Evolutionary conservation across 2,797 vertebrate species (phyloP).

Genomic region (Borostomias antarcticus): DNA sequence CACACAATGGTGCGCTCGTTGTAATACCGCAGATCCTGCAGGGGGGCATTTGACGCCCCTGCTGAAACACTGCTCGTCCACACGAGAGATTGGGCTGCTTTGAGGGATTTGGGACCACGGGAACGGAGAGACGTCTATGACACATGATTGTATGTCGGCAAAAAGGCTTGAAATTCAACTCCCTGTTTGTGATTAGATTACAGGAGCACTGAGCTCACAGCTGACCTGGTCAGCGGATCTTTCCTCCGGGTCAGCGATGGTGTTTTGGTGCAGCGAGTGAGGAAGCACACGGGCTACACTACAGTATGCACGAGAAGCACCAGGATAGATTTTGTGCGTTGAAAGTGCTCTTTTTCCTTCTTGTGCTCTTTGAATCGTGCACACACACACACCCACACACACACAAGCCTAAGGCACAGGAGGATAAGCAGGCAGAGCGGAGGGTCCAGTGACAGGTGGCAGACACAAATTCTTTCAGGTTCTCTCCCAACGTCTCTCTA

Average conservation of each 20-base stretch:
- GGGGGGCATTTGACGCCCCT: too few relatives aligned
- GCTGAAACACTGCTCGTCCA: too few relatives aligned
- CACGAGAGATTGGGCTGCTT: neutral
- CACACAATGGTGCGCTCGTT: neutral
- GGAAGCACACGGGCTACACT: neutral
- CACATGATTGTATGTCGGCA: neutral
- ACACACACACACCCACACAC: neutral
- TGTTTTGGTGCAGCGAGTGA: neutral
- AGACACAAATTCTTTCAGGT: neutral
- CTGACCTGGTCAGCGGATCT: neutral
- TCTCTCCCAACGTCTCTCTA: neutral
- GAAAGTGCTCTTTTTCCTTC: neutral
- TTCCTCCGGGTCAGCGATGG: neutral
- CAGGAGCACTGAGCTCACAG: neutral
- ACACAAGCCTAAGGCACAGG: slow-evolving; percentile 44
- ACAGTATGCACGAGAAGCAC: neutral
- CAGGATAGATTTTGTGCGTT: neutral
- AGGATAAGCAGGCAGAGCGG: slow-evolving; percentile 9
- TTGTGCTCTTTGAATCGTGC: neutral
- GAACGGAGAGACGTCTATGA: neutral
- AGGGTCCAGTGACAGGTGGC: slow-evolving; percentile 14
- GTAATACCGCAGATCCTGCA: neutral
- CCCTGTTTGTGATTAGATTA: neutral
- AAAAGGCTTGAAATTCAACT: neutral
- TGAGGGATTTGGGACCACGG: neutral